Conservation (phyloP, 2,888 invertebrate genomes). For the Microchrysa polita region DNA sequence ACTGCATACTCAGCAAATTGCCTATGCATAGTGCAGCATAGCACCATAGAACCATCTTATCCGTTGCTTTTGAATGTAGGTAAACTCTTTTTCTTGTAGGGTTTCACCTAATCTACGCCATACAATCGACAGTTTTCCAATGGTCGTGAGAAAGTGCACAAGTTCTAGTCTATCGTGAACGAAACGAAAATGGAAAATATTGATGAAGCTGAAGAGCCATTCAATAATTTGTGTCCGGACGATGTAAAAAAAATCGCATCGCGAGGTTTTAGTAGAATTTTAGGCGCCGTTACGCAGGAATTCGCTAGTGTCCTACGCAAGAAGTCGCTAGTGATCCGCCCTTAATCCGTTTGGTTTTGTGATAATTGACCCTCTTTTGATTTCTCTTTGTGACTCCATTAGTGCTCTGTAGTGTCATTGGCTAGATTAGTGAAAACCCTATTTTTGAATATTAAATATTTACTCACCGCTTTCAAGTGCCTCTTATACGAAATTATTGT, state of each 20-base stretch:
- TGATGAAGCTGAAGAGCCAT: slow-evolving; percentile 20
- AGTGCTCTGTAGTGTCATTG: background rate
- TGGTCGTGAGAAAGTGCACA: slow-evolving; percentile 25
- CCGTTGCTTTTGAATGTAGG: slow-evolving; percentile 11
- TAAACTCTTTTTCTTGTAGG: slow-evolving; percentile 41
- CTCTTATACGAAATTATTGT: background rate
- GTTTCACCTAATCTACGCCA: slow-evolving; percentile 27
- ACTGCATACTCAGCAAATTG: no score
- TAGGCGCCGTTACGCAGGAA: no score
- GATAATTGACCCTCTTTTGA: background rate
- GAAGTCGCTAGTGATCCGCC: background rate
- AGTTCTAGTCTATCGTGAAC: background rate
- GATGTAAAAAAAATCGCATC: slow-evolving; percentile 8
- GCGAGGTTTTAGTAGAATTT: no score
- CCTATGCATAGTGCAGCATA: no score
- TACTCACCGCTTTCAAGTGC: slow-evolving; percentile 9
- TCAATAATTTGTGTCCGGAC: background rate
- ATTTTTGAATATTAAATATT: background rate
- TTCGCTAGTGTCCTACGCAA: no score
- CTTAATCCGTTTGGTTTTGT: background rate
- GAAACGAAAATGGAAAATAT: slow-evolving; percentile 33
- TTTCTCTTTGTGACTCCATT: background rate
- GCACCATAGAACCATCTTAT: no score
- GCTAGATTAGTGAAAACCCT: background rate
- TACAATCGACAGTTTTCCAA: slow-evolving; percentile 28